Evolutionary conservation across 2,797 vertebrate genomes (phyloP).

Genomic region (Aselliscus stoliczkanus): DNA sequence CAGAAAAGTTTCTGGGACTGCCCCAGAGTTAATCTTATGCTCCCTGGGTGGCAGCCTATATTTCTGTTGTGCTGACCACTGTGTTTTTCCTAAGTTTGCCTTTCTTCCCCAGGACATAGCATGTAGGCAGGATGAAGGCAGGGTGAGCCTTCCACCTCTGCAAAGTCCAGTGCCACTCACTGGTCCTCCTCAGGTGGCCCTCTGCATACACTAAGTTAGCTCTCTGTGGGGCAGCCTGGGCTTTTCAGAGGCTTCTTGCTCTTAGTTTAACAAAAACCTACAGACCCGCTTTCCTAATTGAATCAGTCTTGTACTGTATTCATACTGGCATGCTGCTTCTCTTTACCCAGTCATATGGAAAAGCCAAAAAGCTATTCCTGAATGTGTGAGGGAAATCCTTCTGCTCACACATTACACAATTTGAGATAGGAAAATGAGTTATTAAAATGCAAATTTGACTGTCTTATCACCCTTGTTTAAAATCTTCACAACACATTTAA

Average conservation of each 20-base stretch:
- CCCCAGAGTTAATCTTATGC: neutral
- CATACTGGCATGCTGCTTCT: neutral
- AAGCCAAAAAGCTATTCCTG: neutral
- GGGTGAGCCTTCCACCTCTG: neutral
- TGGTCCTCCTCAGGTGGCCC: neutral
- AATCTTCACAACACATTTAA: neutral
- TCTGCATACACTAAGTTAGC: too few species aligned
- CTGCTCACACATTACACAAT: neutral
- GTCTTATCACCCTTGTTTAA: neutral
- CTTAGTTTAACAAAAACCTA: neutral
- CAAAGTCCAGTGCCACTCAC: neutral
- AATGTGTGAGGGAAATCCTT: neutral
- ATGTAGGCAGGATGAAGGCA: neutral
- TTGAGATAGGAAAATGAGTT: neutral
- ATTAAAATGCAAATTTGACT: neutral
- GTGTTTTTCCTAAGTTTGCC: neutral
- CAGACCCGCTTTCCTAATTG: neutral
- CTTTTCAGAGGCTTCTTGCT: neutral
- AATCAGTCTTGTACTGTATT: neutral
- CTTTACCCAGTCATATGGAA: neutral
- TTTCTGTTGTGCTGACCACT: neutral
- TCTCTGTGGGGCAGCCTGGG: neutral
- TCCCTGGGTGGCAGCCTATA: neutral
- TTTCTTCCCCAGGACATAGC: neutral
- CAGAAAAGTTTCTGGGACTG: neutral